Conservation (phyloP, 2,797 vertebrate species). For the Tiaroga cobitis region DNA sequence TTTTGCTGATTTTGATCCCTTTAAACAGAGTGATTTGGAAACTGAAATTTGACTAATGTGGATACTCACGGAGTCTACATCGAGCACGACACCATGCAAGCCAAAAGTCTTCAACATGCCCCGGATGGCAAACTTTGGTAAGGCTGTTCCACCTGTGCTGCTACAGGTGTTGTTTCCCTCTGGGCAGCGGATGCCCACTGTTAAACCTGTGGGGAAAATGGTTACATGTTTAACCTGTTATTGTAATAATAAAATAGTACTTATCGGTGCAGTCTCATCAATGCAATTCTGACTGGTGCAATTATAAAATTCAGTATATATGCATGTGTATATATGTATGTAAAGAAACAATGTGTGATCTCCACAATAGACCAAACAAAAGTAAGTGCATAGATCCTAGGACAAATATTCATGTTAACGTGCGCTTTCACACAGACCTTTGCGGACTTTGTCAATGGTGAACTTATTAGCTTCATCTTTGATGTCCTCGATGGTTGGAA, state of each 20-base stretch:
- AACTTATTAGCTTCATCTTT: conserved; percentile 99
- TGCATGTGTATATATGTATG: neutral
- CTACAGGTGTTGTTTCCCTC: conserved; percentile 94
- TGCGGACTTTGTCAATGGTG: conserved; percentile 98
- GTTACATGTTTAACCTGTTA: neutral
- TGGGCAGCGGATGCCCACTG: conserved; percentile 93
- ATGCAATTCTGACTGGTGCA: neutral
- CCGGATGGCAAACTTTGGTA: conserved; percentile 96
- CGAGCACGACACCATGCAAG: conserved; percentile 93
- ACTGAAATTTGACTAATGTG: neutral
- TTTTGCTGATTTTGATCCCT: neutral
- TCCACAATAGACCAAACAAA: neutral
- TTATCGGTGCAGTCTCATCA: neutral
- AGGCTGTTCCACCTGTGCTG: conserved; percentile 88
- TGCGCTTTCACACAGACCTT: conserved; percentile 79
- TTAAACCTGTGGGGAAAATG: conserved; percentile 82
- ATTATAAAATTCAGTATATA: neutral
- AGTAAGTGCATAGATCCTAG: neutral
- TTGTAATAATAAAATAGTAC: neutral
- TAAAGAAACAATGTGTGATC: neutral
- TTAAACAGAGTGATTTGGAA: neutral
- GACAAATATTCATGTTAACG: neutral
- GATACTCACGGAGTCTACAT: conserved; percentile 92
- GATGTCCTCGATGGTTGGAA: conserved; percentile 98
- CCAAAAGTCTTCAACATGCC: conserved; percentile 98